These are phyloP conservation scores for Procavia capensis DNA, from an alignment of 2,113 vertebrate species.

Conservation along the genomic window DNA sequence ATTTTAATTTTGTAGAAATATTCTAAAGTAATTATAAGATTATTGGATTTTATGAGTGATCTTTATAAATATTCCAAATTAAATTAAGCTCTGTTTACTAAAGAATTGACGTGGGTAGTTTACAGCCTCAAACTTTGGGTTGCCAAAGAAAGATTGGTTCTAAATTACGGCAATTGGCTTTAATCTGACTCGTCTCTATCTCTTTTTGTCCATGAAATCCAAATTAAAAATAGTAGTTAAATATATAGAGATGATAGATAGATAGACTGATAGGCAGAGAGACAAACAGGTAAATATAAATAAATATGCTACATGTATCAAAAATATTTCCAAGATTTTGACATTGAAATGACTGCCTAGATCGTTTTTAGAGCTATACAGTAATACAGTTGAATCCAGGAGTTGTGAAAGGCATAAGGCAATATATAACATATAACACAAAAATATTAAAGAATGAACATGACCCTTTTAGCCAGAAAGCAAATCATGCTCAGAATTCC, in stretches of 20 bases:
- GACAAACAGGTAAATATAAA: neutral
- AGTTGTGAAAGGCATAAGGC: neutral
- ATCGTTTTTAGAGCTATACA: neutral
- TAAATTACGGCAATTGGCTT: neutral
- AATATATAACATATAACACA: neutral
- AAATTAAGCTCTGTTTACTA: neutral
- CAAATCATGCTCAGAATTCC: neutral
- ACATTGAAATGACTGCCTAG: neutral
- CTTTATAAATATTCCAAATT: slow-evolving; percentile 53
- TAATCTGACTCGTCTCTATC: neutral
- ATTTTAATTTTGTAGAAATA: neutral
- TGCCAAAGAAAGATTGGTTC: neutral
- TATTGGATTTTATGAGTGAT: slow-evolving; percentile 43
- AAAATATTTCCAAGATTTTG: neutral
- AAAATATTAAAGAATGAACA: neutral
- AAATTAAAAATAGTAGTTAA: neutral
- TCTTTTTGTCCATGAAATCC: neutral
- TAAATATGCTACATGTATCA: neutral
- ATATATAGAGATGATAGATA: neutral
- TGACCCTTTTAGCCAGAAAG: neutral
- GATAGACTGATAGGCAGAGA: no score
- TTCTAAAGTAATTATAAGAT: neutral
- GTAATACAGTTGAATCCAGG: neutral
- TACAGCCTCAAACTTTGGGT: neutral
- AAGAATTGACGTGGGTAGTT: slow-evolving; percentile 14